phyloP scores from a whole-genome alignment of 2,888 invertebrate genomes.

The Hymenopus coronatus region DNA sequence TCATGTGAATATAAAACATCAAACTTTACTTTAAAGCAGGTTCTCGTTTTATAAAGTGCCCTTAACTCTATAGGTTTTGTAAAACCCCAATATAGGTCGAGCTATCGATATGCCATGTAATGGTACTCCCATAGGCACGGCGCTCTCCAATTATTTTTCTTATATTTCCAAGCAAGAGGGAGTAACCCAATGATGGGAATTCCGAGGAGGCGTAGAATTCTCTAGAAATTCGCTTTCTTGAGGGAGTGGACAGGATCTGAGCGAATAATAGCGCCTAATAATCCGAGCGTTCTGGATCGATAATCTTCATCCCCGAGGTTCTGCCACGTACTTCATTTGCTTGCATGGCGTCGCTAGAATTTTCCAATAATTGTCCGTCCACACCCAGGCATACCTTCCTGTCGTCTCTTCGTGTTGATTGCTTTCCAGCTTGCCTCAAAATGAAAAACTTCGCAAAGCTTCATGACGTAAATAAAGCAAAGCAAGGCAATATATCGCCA shows the following conservation, averaged over 20 bases:
- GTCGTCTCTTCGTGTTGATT: not conserved
- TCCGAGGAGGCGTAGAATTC: not conserved
- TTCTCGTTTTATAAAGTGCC: no score
- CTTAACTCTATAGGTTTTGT: no score
- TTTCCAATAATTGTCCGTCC: not conserved
- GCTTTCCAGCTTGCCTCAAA: not conserved
- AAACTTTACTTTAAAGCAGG: no score
- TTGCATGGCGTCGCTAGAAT: not conserved
- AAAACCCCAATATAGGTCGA: not conserved
- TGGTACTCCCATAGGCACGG: not conserved
- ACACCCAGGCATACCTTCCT: not conserved
- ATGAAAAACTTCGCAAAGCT: not conserved
- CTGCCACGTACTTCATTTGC: not conserved
- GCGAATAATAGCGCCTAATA: not conserved
- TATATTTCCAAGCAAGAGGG: not conserved
- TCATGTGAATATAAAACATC: no score
- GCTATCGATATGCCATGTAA: not conserved
- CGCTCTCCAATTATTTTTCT: not conserved
- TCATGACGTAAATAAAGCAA: no score
- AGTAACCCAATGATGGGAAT: not conserved
- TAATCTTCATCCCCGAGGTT: not conserved
- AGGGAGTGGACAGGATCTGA: not conserved
- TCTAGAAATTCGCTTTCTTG: not conserved
- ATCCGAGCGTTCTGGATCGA: not conserved
- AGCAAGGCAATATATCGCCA: no score